These are phyloP conservation scores for Capromys pilorides DNA, from an alignment of 2,797 vertebrate genomes.

Conservation along the genomic window DNA sequence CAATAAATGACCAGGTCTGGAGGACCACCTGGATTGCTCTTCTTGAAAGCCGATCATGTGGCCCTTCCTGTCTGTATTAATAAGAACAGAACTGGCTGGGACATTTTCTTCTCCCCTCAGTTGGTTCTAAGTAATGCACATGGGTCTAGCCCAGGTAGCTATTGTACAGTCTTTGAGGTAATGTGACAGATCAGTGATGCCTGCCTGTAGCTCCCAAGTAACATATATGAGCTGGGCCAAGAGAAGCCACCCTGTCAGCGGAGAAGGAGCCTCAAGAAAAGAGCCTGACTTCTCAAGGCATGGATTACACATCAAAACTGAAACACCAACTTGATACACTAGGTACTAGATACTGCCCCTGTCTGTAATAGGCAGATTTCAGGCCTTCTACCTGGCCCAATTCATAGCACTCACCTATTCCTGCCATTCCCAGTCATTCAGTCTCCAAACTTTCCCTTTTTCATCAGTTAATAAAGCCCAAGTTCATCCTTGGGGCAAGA, in stretches of 20 bases:
- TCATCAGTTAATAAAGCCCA: neutral
- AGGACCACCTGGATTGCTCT: neutral
- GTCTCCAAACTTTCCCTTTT: neutral
- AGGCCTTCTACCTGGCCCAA: neutral
- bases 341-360: too few species aligned
- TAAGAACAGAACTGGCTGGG: neutral
- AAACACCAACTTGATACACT: too few species aligned
- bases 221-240: neutral
- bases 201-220: too few species aligned
- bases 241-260: neutral
- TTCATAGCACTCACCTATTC: neutral
- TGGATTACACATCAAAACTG: too few species aligned
- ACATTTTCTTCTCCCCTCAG: neutral
- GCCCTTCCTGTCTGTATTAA: neutral
- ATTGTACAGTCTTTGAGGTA: neutral
- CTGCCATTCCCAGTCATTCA: neutral
- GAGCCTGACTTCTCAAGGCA: neutral
- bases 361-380: too few species aligned
- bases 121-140: neutral
- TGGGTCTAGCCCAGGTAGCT: neutral
- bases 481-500: neutral
- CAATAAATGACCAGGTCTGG: neutral
- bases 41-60: neutral
- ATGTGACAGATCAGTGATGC: neutral
- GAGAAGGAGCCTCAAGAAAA: neutral